phyloP scores from a whole-genome alignment of 2,888 invertebrate species.

The Ophion ellenae region DNA sequence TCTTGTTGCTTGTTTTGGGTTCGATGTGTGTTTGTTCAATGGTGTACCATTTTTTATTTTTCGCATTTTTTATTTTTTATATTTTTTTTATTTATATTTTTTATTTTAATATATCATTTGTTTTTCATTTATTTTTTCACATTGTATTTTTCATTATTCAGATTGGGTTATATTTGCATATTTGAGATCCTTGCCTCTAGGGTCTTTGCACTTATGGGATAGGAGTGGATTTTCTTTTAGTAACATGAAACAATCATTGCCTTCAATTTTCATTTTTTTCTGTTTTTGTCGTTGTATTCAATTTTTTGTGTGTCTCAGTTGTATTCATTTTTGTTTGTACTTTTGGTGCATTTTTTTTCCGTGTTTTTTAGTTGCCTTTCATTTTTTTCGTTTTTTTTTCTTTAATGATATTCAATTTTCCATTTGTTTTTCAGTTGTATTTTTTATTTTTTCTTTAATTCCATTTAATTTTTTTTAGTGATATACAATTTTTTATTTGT shows the following conservation, averaged over 20 bases:
- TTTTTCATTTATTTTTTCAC: neutral
- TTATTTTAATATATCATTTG: neutral
- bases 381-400: neutral
- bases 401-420: neutral
- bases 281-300: neutral
- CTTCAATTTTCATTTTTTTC: neutral
- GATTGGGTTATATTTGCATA: too few relatives aligned
- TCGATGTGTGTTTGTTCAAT: neutral
- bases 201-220: too few relatives aligned
- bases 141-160: too few relatives aligned
- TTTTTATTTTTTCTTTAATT: neutral
- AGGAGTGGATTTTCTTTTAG: too few relatives aligned
- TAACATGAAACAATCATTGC: too few relatives aligned
- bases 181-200: too few relatives aligned
- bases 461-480: neutral
- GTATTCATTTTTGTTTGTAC: neutral
- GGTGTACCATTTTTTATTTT: neutral
- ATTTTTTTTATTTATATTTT: neutral
- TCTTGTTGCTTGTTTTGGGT: constrained; percentile 14
- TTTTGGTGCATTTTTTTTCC: neutral
- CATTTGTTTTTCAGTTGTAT: neutral
- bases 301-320: neutral
- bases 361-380: neutral
- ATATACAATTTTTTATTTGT: neutral
- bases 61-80: neutral